These are phyloP conservation scores for Morpho achilles DNA, from an alignment of 2,888 invertebrate species.

Conservation along the genomic window DNA sequence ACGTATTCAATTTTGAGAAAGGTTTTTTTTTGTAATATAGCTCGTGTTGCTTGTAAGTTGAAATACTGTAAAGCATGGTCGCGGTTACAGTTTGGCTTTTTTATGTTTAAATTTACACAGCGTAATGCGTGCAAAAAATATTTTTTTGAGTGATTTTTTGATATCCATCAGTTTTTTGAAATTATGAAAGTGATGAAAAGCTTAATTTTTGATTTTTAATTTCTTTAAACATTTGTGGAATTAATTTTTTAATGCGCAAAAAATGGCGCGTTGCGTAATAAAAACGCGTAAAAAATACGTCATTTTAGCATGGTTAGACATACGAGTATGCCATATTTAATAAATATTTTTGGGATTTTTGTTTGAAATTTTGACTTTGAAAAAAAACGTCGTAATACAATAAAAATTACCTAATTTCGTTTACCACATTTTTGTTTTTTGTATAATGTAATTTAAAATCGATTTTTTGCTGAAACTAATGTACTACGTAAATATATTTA, in stretches of 20 bases:
- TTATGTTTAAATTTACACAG: background rate
- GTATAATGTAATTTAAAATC: too few relatives aligned
- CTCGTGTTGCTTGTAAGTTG: slow-evolving; percentile 35
- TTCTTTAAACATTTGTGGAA: background rate
- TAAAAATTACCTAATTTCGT: too few relatives aligned
- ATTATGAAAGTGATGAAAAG: background rate
- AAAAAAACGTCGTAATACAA: too few relatives aligned
- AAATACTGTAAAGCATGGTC: slow-evolving; percentile 31
- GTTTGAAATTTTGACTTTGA: too few relatives aligned
- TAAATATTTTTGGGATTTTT: too few relatives aligned
- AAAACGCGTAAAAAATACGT: too few relatives aligned
- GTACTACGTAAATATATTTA: too few relatives aligned
- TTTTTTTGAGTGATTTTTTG: slow-evolving; percentile 4
- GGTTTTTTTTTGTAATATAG: slow-evolving; percentile 38
- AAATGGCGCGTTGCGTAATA: too few relatives aligned
- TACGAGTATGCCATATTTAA: too few relatives aligned
- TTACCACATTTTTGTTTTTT: too few relatives aligned
- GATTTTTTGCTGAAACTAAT: too few relatives aligned
- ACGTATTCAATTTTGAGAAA: slow-evolving; percentile 35
- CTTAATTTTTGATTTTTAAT: background rate
- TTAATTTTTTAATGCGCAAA: background rate
- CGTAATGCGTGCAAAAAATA: background rate
- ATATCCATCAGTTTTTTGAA: background rate
- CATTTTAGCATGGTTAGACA: too few relatives aligned
- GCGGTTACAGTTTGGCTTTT: slow-evolving; percentile 4